Percentiles rank a stretch among this genome's conserved stretches.
These are phyloP conservation scores for Halcyon chelicuti DNA, from an alignment of 2,797 vertebrate species.

Conservation along the genomic window DNA sequence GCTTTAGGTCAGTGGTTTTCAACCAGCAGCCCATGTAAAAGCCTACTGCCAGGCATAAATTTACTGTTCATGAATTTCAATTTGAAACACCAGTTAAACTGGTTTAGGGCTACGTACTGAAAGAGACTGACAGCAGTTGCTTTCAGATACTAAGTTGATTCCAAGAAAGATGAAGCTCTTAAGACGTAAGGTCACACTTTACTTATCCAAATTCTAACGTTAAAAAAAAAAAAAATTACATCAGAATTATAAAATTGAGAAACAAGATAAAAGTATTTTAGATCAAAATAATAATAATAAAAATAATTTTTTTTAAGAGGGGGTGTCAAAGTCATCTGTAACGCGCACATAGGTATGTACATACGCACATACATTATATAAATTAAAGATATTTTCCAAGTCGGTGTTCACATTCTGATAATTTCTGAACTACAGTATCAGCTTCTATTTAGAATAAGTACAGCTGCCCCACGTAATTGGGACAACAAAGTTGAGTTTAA, in stretches of 20 bases:
- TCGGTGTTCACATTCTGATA: background rate
- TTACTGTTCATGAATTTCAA: background rate
- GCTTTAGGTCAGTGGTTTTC: background rate
- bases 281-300: background rate
- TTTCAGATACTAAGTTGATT: background rate
- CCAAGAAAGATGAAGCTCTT: background rate
- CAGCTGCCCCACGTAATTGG: background rate
- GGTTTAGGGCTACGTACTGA: background rate
- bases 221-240: background rate
- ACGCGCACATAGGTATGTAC: fast-evolving
- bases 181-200: background rate
- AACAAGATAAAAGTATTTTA: background rate
- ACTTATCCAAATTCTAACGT: background rate
- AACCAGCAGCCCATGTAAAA: background rate
- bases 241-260: background rate
- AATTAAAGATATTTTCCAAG: background rate
- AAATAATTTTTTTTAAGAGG: background rate
- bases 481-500: background rate
- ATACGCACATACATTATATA: fast-evolving
- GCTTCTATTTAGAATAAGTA: background rate
- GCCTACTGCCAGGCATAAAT: background rate
- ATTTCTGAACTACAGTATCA: background rate
- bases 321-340: background rate
- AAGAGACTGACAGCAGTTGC: background rate
- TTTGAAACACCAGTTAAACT: background rate